Evolutionary conservation across 2,113 vertebrate species (phyloP), one percentile per base, ranked within the genome.

Genomic region (Chloropsis hardwickii): DNA sequence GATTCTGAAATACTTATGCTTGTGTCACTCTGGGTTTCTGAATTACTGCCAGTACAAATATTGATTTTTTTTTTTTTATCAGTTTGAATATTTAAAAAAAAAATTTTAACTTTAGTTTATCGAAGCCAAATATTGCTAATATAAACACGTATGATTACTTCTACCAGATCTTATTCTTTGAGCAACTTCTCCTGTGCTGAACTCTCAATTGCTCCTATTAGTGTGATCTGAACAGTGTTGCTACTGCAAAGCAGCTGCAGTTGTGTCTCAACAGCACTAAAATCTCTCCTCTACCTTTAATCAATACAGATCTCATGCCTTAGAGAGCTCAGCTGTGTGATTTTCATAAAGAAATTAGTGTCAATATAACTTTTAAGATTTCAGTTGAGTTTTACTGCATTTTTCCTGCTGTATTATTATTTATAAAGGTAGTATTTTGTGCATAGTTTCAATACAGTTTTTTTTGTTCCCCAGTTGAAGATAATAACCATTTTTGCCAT

Each of bases 271-370:
- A 6, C 28, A 45, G 29, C 29, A 27, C 22, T 54, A 10, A 56
- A 79, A 31, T 29, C 50, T 76, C 19, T 29, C 60, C 22, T 51
- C 29, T 42, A 5, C 31, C 22, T 67, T 76, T 48, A 19, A 21
- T 78, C 60, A 37, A 2, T 20, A 37, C 3, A 0, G 27, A 37
- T 21, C 17, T 81, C 1, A 0, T 57, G 29, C 20, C 12, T 61
- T 48, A 33, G 12, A 71, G 53, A 60, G 12, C 48, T 77, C 69
- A 66, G 2, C 21, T 29, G 3, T 54, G 14, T 66, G 19, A 15
- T 85, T 95, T 70, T 48, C 29, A 12, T 21, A 45, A 72, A 54
- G 19, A 5, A 25, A 24, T 64, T 77, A 14, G 10, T n/a, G 29
- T 39, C 20, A 45, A 5, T 40, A 9, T 56, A 72, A 66, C 9